These are phyloP conservation scores for Phaedon cochleariae DNA, from an alignment of 2,888 invertebrate genomes.

Conservation along the genomic window DNA sequence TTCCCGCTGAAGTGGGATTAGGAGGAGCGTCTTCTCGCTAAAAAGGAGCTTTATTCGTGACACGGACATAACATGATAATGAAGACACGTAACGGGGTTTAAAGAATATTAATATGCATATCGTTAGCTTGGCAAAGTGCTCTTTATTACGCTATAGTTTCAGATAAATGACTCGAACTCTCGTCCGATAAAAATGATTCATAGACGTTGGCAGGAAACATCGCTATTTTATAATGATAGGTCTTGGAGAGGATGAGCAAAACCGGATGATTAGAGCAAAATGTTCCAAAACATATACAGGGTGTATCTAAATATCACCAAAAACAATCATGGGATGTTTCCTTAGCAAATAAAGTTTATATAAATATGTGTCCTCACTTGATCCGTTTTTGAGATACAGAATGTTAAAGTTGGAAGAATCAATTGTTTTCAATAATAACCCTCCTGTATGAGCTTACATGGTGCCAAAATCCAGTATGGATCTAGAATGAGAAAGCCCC, in stretches of 20 bases:
- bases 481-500: too few relatives aligned
- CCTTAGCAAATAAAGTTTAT: too few relatives aligned
- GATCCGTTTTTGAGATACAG: too few relatives aligned
- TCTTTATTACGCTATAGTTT: constrained; percentile 7
- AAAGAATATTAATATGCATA: constrained; percentile 29
- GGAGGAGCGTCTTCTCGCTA: constrained; percentile 1
- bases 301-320: too few relatives aligned
- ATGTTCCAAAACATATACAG: too few relatives aligned
- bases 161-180: background rate
- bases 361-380: too few relatives aligned
- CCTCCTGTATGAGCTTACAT: too few relatives aligned
- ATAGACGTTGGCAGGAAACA: background rate
- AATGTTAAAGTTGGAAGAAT: too few relatives aligned
- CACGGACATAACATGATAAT: constrained; percentile 31
- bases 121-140: constrained; percentile 7
- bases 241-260: background rate
- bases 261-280: too few relatives aligned
- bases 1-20: constrained; percentile 9
- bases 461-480: too few relatives aligned
- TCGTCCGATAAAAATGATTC: background rate
- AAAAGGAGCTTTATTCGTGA: constrained; percentile 26
- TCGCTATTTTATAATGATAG: background rate
- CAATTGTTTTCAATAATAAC: too few relatives aligned
- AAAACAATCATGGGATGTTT: too few relatives aligned
- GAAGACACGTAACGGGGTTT: constrained; percentile 30